Base-by-base conservation (phyloP, 1,140 invertebrate genomes). In the Drosophila simulans region DNA sequence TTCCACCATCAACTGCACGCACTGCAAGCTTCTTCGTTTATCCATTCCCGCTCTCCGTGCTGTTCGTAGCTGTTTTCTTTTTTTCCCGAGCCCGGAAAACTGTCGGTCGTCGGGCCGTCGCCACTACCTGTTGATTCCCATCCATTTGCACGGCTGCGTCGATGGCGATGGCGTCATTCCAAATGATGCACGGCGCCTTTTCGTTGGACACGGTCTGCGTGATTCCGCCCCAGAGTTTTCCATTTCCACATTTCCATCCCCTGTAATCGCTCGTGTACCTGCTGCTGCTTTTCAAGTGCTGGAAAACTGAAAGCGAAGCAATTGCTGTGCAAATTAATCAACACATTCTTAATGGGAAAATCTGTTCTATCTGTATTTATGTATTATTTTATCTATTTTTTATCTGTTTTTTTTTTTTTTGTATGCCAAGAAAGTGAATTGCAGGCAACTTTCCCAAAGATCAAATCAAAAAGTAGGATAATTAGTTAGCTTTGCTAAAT, bases 151-250 rank as follows among this genome's bases (percentile, higher is more conserved):
- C 35, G 35, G 4, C 35, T 37, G 10, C 35, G 11, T 10, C 71
- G 73, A 60, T 46, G 37, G 45, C 66, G 56, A 63, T 76, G 64
- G 66, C 66, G 88, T 84, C 83, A 88, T 88, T 89, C 48, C 46
- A 72, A 89, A 88, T 88, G 84, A 88, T 88, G 80, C 60, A 88
- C 84, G 84, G 84, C 84, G 84, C 84, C 84, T 88, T 88, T 88
- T 80, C 83, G 88, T 88, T 88, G 84, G 84, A 88, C 83, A 88
- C 83, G 83, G 83, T 88, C 83, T 83, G 80, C 84, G 68, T 73
- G 83, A 86, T 88, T 86, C 70, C 49, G 74, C 66, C 57, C 59
- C 53, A 39, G 45, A 27, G 39, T 34, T 20, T 52, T 42, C 48
- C 53, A 15, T 52, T 59, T 31, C 31, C 31, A 43, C 46, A 13